A percentile compares a stretch with the other conserved stretches of the same genome.
Evolutionary conservation across 2,113 vertebrate genomes (phyloP).

Genomic region (Gallinago paraguaiae): DNA sequence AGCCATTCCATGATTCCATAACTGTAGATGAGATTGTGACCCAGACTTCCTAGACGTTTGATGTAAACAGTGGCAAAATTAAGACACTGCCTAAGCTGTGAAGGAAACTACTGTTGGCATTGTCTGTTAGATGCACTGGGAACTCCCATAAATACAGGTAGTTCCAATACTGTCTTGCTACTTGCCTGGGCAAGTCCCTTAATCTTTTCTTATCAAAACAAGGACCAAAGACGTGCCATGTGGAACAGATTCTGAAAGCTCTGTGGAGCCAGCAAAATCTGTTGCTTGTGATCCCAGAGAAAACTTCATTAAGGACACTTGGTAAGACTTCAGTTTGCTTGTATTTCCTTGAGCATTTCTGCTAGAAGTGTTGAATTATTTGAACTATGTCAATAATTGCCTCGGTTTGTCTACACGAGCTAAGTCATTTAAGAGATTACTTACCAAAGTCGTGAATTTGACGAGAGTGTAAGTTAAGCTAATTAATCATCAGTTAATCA

Average conservation of each 20-base stretch:
- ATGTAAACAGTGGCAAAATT: neutral
- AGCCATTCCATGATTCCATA: neutral
- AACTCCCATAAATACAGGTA: neutral
- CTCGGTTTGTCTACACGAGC: neutral
- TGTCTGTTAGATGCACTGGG: neutral
- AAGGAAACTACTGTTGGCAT: neutral
- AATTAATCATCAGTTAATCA: slow-evolving; percentile 48
- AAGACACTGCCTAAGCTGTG: neutral
- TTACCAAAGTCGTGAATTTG: slow-evolving; percentile 26
- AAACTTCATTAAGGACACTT: slow-evolving; percentile 5
- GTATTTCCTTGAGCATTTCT: slow-evolving; percentile 18
- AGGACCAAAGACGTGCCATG: neutral
- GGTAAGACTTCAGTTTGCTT: slow-evolving; percentile 2
- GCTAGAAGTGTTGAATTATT: slow-evolving; percentile 4
- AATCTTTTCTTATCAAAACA: slow-evolving; percentile 38
- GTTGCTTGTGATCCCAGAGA: neutral
- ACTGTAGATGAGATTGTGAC: neutral
- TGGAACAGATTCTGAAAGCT: slow-evolving; percentile 36
- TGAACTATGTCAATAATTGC: slow-evolving; percentile 18
- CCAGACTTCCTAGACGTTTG: neutral
- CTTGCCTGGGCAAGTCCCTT: slow-evolving; percentile 1
- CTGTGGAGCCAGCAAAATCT: neutral
- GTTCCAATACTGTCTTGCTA: neutral
- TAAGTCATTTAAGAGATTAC: slow-evolving; percentile 20
- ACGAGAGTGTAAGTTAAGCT: neutral